Percentiles rank a stretch among this genome's conserved stretches.
Conservation (phyloP, 1,140 invertebrate species). For the Meloidogyne exigua region DNA sequence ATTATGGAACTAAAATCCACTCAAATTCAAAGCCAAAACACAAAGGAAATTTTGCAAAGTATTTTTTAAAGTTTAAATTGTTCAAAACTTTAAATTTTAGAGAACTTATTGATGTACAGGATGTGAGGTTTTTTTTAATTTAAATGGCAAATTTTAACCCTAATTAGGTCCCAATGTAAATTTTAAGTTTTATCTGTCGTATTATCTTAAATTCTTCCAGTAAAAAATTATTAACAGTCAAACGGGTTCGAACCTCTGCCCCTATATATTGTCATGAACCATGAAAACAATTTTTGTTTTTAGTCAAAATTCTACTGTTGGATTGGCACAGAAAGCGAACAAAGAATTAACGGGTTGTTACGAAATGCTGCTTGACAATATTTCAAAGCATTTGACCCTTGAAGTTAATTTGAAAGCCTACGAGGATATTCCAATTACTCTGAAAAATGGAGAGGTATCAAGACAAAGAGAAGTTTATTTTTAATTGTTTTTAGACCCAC, state of each 20-base stretch:
- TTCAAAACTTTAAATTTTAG: no score
- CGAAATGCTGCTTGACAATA: background rate
- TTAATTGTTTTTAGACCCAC: slow-evolving; percentile 13
- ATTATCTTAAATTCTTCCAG: no score
- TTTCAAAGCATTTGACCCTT: slow-evolving; percentile 14
- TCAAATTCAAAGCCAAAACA: background rate
- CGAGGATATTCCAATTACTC: slow-evolving; percentile 9
- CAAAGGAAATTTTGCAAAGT: background rate
- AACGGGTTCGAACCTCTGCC: background rate
- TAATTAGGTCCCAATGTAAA: no score
- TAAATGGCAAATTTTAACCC: no score
- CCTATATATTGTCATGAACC: background rate
- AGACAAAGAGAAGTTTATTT: background rate
- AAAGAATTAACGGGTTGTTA: background rate
- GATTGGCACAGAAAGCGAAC: background rate
- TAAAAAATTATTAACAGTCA: background rate
- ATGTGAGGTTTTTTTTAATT: background rate
- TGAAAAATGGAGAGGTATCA: slow-evolving; percentile 18
- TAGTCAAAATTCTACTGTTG: background rate
- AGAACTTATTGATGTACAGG: background rate
- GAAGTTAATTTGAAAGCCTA: slow-evolving; percentile 7
- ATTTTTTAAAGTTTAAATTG: no score
- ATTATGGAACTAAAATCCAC: background rate
- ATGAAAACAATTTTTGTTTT: background rate
- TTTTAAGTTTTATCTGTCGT: no score